Conservation (phyloP, 2,888 invertebrate genomes). For the Chloroclysta siterata region DNA sequence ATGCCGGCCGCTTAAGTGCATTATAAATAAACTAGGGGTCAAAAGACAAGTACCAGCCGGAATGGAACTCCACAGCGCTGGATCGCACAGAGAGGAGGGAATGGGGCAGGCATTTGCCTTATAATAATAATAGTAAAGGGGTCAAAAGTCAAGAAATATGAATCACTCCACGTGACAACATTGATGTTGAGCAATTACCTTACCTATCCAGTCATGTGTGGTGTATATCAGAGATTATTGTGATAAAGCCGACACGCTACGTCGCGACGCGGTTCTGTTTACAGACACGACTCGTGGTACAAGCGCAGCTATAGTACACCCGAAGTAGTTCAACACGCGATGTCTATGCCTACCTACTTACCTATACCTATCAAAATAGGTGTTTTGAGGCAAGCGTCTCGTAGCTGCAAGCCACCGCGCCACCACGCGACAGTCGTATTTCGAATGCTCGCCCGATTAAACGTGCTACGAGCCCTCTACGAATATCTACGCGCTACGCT, state of each 20-base stretch:
- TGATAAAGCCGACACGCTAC: conserved; percentile 57
- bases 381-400: conserved; percentile 45
- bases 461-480: conserved; percentile 48
- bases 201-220: conserved; percentile 50
- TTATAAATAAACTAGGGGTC: not conserved
- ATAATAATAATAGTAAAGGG: too few species aligned
- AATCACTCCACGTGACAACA: not conserved
- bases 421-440: conserved; percentile 59
- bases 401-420: conserved; percentile 45
- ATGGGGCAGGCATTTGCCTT: too few species aligned
- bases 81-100: too few species aligned
- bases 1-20: too few species aligned
- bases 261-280: conserved; percentile 55
- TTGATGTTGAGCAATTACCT: conserved; percentile 34
- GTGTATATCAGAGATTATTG: conserved; percentile 53
- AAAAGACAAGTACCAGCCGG: too few species aligned
- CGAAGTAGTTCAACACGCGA: conserved; percentile 37
- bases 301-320: conserved; percentile 20
- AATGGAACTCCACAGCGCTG: too few species aligned
- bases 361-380: conserved; percentile 28
- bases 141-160: not conserved
- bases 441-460: conserved; percentile 52
- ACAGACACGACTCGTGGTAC: conserved; percentile 51
- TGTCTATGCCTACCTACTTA: conserved; percentile 20
- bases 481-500: conserved; percentile 59